These are phyloP conservation scores for Acanthurus leucopareius DNA, from an alignment of 2,797 vertebrate genomes.

Conservation along the genomic window DNA sequence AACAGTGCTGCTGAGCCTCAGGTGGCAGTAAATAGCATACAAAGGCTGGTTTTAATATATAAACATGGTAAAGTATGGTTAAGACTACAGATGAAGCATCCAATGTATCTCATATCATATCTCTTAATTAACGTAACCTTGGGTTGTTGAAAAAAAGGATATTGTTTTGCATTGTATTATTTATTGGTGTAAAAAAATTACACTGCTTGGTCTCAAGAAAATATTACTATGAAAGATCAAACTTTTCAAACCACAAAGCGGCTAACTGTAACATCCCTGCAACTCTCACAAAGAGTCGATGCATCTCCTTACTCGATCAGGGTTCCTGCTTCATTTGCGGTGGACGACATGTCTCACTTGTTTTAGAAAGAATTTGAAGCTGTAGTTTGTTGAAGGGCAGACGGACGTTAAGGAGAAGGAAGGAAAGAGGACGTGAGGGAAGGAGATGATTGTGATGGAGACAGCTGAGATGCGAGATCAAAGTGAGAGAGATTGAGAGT, in stretches of 20 bases:
- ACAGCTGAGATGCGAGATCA: constrained; percentile 68
- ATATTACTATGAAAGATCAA: constrained; percentile 3
- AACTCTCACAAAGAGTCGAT: constrained; percentile 30
- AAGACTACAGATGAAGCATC: neutral
- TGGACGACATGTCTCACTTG: constrained; percentile 5
- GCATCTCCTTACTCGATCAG: neutral
- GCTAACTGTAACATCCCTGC: constrained; percentile 13
- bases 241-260: constrained; percentile 9
- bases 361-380: constrained; percentile 46
- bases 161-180: constrained; percentile 3
- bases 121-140: neutral
- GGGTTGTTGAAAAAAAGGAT: neutral
- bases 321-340: neutral
- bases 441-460: constrained; percentile 57
- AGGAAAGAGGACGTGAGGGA: constrained; percentile 21
- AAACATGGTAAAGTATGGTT: neutral
- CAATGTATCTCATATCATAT: neutral
- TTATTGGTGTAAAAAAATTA: neutral
- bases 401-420: constrained; percentile 42
- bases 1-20: neutral
- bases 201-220: neutral
- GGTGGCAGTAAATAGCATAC: neutral
- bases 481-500: constrained; percentile 71
- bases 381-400: constrained; percentile 71
- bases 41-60: neutral